phyloP scores from a whole-genome alignment of 2,797 vertebrate genomes.

The Muscicapa striata region DNA sequence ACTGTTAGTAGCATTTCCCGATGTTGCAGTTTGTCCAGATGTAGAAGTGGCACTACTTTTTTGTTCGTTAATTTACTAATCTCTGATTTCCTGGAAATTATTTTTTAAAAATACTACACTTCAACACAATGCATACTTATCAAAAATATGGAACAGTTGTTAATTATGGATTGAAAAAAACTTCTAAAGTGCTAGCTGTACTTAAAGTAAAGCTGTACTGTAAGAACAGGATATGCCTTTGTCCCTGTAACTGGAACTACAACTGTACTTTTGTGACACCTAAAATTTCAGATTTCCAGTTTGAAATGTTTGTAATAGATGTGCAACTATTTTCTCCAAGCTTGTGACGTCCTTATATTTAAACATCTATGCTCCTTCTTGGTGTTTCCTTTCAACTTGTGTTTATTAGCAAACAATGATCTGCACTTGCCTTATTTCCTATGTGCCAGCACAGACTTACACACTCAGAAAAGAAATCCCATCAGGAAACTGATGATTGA shows the following conservation, averaged over 20 bases:
- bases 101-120: rapidly evolving
- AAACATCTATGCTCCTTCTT: neutral
- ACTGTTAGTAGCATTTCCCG: neutral
- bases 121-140: neutral
- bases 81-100: neutral
- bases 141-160: neutral
- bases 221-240: neutral
- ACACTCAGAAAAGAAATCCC: neutral
- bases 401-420: neutral
- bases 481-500: neutral
- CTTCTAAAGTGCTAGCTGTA: neutral
- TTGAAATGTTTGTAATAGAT: neutral
- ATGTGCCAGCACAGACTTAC: neutral
- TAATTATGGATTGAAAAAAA: neutral
- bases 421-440: neutral
- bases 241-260: neutral
- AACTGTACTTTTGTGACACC: neutral
- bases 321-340: neutral
- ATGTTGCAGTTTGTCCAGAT: neutral
- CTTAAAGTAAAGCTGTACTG: neutral
- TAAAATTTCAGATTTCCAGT: neutral
- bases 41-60: neutral
- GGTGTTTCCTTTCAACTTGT: neutral
- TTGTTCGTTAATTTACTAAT: neutral
- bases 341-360: neutral